Evolutionary conservation across 2,113 vertebrate species (phyloP).

Genomic region (Podilymbus podiceps): DNA sequence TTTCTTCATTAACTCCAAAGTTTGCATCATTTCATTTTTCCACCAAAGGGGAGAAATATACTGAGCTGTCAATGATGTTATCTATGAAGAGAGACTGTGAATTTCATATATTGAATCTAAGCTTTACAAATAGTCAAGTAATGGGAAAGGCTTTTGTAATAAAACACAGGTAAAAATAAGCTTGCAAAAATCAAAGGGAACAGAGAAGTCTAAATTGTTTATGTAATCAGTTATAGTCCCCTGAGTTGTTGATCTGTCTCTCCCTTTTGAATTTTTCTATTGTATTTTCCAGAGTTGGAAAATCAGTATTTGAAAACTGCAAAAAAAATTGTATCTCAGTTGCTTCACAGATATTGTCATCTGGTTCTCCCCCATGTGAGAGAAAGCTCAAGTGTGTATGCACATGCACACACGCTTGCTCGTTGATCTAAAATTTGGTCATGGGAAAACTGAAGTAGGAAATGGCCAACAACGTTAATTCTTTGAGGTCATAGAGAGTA

Average conservation of each 20-base stretch:
- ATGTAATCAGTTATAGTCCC: slow-evolving; percentile 45
- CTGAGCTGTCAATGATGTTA: slow-evolving; percentile 46
- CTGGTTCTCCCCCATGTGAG: background rate
- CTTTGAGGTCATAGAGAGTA: background rate
- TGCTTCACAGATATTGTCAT: background rate
- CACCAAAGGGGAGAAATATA: slow-evolving; percentile 36
- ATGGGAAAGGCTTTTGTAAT: slow-evolving; percentile 65
- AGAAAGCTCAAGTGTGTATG: background rate
- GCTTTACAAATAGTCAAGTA: slow-evolving; percentile 68
- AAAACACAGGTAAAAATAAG: slow-evolving; percentile 59
- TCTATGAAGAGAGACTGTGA: slow-evolving; percentile 21
- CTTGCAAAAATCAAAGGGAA: slow-evolving; percentile 54
- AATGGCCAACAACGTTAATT: background rate
- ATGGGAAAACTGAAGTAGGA: background rate
- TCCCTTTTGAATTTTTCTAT: background rate
- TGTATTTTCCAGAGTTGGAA: background rate
- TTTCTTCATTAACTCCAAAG: slow-evolving; percentile 68
- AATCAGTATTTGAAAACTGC: slow-evolving; percentile 6
- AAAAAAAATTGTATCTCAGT: background rate
- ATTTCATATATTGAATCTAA: slow-evolving; percentile 70
- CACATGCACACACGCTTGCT: background rate
- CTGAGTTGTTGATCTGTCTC: background rate
- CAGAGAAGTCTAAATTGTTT: slow-evolving; percentile 63
- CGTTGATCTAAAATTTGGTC: background rate
- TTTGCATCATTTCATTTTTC: slow-evolving; percentile 55